These are phyloP conservation scores for Plebejus argus DNA, from an alignment of 2,888 invertebrate genomes.

Conservation along the genomic window DNA sequence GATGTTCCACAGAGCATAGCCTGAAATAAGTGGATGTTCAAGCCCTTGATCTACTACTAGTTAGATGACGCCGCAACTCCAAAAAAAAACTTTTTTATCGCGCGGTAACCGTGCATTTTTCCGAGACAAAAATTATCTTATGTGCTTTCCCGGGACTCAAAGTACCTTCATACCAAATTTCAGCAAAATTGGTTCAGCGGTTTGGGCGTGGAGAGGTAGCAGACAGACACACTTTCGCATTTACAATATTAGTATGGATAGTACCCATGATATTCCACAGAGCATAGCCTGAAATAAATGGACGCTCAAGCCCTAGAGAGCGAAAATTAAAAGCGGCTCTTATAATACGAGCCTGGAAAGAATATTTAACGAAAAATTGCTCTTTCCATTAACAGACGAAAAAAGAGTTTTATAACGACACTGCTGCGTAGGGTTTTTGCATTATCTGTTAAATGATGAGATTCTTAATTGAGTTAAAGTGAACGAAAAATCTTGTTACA, in stretches of 20 bases:
- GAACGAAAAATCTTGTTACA: neutral
- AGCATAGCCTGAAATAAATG: constrained; percentile 57
- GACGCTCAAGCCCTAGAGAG: neutral
- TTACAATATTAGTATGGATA: constrained; percentile 35
- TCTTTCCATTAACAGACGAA: constrained; percentile 15
- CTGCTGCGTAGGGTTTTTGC: constrained; percentile 13
- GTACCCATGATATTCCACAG: constrained; percentile 61
- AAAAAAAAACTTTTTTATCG: too few relatives aligned
- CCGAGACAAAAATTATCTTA: too few relatives aligned
- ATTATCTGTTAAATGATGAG: neutral
- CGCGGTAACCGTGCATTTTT: too few relatives aligned
- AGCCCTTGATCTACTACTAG: too few relatives aligned
- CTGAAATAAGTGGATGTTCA: constrained; percentile 48
- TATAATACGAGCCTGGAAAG: neutral
- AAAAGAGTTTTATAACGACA: constrained; percentile 12
- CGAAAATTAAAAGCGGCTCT: constrained; percentile 3
- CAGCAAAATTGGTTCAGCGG: too few relatives aligned
- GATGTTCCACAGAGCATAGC: constrained; percentile 63
- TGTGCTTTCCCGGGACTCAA: too few relatives aligned
- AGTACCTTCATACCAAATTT: too few relatives aligned
- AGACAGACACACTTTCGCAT: too few relatives aligned
- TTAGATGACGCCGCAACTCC: too few relatives aligned
- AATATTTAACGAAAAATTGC: constrained; percentile 20
- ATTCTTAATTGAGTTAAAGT: neutral
- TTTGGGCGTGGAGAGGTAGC: too few relatives aligned